Base-by-base conservation (phyloP, 1,140 invertebrate species). In the Drosophila santomea region DNA sequence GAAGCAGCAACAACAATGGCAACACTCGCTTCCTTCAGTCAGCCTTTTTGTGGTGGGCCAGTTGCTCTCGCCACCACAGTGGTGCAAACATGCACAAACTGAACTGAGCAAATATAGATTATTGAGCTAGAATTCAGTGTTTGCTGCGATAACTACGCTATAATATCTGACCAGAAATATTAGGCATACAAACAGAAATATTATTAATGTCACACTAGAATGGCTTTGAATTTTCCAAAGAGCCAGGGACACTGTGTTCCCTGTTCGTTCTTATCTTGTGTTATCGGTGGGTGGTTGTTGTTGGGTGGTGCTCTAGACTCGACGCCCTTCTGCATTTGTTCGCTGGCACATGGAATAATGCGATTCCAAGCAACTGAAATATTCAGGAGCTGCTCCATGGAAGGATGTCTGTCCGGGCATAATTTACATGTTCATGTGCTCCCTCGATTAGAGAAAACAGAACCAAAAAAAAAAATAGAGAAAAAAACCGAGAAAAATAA, bases 281-380 rank as follows among this genome's bases (percentile, higher is more conserved):
- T 23, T 23, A 64, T 41, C 36, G 28, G 12, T 12, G 11, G 38
- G 11, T 60, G 28, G 35, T 36, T 32, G 8, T 32, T 8, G 8
- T 32, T 52, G 15, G 51, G 55, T 32, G 20, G 14, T 10, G 23
- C 35, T 10, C 58, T 14, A 43, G 14, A 60, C 35, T 17, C 32
- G 11, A 28, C 62, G 36, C 36, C 43, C 55, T 32, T 35, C 12
- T 47, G 43, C 56, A 47, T 36, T 36, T 12, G 56, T 14, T 39
- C 11, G 56, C 12, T 8, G 25, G 43, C 39, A 64, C 64, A 45
- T 66, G 57, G 52, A 67, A 54, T 77, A 78, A 78, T 77, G 64
- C 64, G 74, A 69, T 78, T 78, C 74, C 69, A 69, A 77, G 74
- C 74, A 47, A 78, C 74, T 78, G 63, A 78, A 78, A 78, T 78